Percentiles rank a stretch among this genome's conserved stretches.
These are phyloP conservation scores for Drosophila nr. fundita DNA, from an alignment of 2,888 invertebrate species.

Conservation along the genomic window DNA sequence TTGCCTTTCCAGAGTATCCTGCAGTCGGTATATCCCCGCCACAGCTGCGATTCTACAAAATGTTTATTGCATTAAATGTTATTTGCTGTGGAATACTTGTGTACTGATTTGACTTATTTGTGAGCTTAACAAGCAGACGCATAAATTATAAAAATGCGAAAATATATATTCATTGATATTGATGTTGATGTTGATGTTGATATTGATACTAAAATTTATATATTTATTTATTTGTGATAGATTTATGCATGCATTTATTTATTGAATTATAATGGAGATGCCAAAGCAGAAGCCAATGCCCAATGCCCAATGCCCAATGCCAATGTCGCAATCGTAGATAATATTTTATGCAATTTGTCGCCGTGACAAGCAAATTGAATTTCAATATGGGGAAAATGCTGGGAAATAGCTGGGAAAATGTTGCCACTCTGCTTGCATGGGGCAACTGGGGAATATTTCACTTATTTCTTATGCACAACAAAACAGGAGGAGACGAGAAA, in stretches of 20 bases:
- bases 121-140: conserved; percentile 25
- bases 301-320: conserved; percentile 1
- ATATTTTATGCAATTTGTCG: conserved; percentile 59
- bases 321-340: conserved; percentile 30
- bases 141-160: conserved; percentile 36
- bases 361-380: conserved; percentile 59
- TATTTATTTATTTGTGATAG: conserved; percentile 31
- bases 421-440: conserved; percentile 23
- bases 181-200: conserved; percentile 44
- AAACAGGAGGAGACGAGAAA: background rate
- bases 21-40: background rate
- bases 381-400: conserved; percentile 46
- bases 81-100: background rate
- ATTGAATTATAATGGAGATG: conserved; percentile 31
- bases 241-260: conserved; percentile 60
- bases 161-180: conserved; percentile 36
- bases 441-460: conserved; percentile 37
- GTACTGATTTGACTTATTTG: conserved; percentile 46
- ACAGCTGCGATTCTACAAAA: background rate
- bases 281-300: background rate
- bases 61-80: background rate
- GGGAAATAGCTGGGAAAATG: conserved; percentile 22
- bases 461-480: conserved; percentile 29
- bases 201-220: conserved; percentile 27
- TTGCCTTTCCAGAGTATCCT: background rate